phyloP scores from a whole-genome alignment of 2,797 vertebrate species.

The Taeniopygia guttata region DNA sequence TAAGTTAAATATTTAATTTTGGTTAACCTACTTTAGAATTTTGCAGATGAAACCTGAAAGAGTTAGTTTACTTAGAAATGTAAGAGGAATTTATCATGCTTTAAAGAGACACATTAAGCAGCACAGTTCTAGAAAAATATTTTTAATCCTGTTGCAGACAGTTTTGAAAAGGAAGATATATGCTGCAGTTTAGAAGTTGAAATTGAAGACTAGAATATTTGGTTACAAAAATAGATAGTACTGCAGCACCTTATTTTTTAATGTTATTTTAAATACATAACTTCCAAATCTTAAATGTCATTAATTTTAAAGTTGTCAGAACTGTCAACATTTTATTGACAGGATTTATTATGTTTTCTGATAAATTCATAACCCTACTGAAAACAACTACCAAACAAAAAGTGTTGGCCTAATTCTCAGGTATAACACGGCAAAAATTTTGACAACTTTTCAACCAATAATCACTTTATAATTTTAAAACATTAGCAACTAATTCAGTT shows the following conservation, averaged over 20 bases:
- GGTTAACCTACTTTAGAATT: not conserved
- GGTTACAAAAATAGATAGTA: not conserved
- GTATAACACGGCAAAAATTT: not conserved
- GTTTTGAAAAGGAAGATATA: not conserved
- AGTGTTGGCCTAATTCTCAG: not conserved
- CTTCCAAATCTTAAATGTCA: not conserved
- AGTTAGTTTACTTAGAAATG: not conserved
- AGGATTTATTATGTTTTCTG: not conserved
- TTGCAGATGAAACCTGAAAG: not conserved
- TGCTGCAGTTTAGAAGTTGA: not conserved
- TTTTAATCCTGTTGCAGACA: not conserved
- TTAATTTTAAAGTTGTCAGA: not conserved
- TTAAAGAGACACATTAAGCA: not conserved
- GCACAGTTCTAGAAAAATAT: not conserved
- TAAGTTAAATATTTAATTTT: not conserved
- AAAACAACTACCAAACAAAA: not conserved
- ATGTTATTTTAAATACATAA: not conserved
- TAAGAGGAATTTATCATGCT: not conserved
- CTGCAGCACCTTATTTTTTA: not conserved
- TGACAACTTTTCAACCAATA: not conserved
- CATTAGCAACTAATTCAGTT: not conserved
- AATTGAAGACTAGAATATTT: not conserved
- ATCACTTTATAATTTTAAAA: not conserved
- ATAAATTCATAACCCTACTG: not conserved
- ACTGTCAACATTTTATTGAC: not conserved